Evolutionary conservation across 2,888 invertebrate genomes (phyloP).

Genomic region (Cryptus armator): DNA sequence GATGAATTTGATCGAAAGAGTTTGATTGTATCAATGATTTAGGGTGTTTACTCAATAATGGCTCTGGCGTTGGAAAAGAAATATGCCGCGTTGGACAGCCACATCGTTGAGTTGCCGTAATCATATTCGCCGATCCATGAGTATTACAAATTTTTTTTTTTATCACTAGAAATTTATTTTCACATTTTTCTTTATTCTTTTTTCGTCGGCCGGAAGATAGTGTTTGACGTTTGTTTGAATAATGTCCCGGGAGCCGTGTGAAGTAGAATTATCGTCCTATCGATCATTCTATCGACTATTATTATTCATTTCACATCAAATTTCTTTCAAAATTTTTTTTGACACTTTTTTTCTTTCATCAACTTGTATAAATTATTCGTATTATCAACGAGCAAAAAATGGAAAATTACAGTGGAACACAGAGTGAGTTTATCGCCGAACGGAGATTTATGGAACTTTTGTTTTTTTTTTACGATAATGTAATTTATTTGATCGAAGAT

Average conservation of each 20-base stretch:
- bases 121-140: conserved; percentile 72
- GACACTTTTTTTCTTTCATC: neutral
- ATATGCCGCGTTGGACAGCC: conserved; percentile 71
- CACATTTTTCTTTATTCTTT: conserved; percentile 42
- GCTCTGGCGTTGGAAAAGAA: neutral
- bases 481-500: conserved; percentile 34
- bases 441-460: neutral
- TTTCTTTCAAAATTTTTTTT: conserved; percentile 1
- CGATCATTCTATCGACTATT: conserved; percentile 18
- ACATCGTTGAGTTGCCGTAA: conserved; percentile 73
- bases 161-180: conserved; percentile 5
- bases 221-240: conserved; percentile 26
- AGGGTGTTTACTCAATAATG: conserved; percentile 2
- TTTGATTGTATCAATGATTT: conserved; percentile 11
- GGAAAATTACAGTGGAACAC: conserved; percentile 39
- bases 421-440: conserved; percentile 26
- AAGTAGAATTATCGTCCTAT: conserved; percentile 28
- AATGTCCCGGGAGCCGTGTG: neutral
- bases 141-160: neutral
- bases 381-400: conserved; percentile 31
- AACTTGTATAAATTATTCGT: conserved; percentile 48
- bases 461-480: neutral
- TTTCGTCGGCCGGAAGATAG: conserved; percentile 54
- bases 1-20: neutral
- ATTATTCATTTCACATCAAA: conserved; percentile 23